phyloP scores from a whole-genome alignment of 2,888 invertebrate species.

The Odontocerum albicorne region DNA sequence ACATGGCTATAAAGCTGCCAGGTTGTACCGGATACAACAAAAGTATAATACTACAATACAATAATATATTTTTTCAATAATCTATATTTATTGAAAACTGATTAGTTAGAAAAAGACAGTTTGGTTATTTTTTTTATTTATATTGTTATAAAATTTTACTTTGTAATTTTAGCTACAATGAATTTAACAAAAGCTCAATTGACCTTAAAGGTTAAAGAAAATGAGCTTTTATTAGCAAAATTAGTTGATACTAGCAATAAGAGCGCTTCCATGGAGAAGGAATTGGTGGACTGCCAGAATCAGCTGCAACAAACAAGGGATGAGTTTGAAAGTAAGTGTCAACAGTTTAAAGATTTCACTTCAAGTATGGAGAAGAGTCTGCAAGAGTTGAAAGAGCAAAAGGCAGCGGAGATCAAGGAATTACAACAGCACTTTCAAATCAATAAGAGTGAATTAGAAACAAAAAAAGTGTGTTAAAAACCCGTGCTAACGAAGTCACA shows the following conservation, averaged over 20 bases:
- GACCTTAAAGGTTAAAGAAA: conserved; percentile 57
- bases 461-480: conserved; percentile 42
- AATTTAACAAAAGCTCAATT: conserved; percentile 54
- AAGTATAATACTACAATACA: too few species aligned
- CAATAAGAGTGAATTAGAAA: conserved; percentile 49
- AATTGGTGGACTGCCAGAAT: conserved; percentile 22
- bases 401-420: conserved; percentile 58
- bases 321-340: conserved; percentile 26
- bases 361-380: conserved; percentile 31
- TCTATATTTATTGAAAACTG: too few species aligned
- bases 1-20: too few species aligned
- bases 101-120: too few species aligned
- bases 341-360: conserved; percentile 24
- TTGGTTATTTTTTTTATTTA: too few species aligned
- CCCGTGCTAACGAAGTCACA: conserved; percentile 39
- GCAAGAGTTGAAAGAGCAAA: conserved; percentile 45
- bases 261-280: conserved; percentile 22
- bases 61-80: too few species aligned
- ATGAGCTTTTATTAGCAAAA: conserved; percentile 47
- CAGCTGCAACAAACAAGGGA: conserved; percentile 19
- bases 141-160: too few species aligned
- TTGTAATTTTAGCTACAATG: conserved; percentile 46
- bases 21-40: too few species aligned
- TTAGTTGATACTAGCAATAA: conserved; percentile 25
- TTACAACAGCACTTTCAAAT: conserved; percentile 59